phyloP scores from a whole-genome alignment of 1,140 invertebrate species.

The Heliconius hewitsoni region DNA sequence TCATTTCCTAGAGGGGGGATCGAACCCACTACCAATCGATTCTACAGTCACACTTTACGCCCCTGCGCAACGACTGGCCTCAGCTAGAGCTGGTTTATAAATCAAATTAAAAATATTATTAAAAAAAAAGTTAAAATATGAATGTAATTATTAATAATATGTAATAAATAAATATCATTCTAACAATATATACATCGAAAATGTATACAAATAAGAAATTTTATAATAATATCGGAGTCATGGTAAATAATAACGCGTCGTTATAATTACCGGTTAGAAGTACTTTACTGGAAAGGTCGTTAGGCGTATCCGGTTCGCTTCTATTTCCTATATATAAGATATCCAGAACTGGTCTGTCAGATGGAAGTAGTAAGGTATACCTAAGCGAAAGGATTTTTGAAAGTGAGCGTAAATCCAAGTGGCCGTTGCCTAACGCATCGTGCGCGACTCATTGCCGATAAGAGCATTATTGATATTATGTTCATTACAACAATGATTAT shows the following conservation, averaged over 20 bases:
- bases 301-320: constrained; percentile 13
- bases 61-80: too few species aligned
- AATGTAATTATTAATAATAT: too few species aligned
- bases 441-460: constrained; percentile 29
- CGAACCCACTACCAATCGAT: too few species aligned
- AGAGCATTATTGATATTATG: constrained; percentile 29
- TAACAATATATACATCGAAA: neutral
- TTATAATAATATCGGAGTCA: neutral
- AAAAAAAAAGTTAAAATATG: neutral
- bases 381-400: constrained; percentile 42
- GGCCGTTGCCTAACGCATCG: constrained; percentile 32
- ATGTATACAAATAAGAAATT: neutral
- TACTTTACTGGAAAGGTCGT: constrained; percentile 2
- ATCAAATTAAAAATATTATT: too few species aligned
- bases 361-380: constrained; percentile 20
- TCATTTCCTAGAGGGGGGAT: too few species aligned
- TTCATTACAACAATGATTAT: constrained; percentile 15
- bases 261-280: constrained; percentile 7
- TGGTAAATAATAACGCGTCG: neutral
- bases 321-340: constrained; percentile 28
- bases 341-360: constrained; percentile 27
- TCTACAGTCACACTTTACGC: too few species aligned
- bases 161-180: neutral
- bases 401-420: constrained; percentile 38
- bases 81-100: too few species aligned